Conservation (phyloP, 2,797 vertebrate species). For the Clarias fuscus region DNA sequence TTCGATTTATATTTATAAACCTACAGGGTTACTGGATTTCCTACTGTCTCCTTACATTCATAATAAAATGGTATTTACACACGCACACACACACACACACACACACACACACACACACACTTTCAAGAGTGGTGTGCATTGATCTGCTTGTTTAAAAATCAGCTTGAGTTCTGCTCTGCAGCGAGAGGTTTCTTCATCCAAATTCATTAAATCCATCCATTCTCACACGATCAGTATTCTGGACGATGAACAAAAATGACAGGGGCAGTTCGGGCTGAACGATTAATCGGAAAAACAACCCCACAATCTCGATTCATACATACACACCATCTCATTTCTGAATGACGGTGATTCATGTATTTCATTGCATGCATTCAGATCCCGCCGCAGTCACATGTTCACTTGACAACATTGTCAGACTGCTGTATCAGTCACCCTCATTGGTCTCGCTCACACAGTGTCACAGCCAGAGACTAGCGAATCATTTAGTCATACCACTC, state of each 20-base stretch:
- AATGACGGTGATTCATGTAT: too few relatives aligned
- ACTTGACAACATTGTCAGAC: too few relatives aligned
- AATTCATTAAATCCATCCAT: slow-evolving; percentile 59
- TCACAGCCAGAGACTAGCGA: too few relatives aligned
- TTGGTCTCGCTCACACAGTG: too few relatives aligned
- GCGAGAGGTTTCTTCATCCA: slow-evolving; percentile 38
- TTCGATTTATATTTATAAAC: neutral
- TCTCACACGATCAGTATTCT: slow-evolving; percentile 61
- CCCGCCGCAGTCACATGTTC: too few relatives aligned
- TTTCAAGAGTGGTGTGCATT: slow-evolving; percentile 43
- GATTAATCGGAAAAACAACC: too few relatives aligned
- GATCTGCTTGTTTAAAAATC: slow-evolving; percentile 58
- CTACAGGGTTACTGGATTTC: neutral
- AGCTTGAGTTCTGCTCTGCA: slow-evolving; percentile 18
- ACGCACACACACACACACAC: neutral
- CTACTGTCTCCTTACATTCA: neutral
- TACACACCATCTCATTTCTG: too few relatives aligned
- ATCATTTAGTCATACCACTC: too few relatives aligned
- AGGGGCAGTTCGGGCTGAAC: neutral
- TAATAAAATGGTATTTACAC: neutral
- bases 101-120: neutral
- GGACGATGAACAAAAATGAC: slow-evolving; percentile 38
- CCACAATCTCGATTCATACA: too few relatives aligned
- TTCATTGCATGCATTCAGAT: too few relatives aligned
- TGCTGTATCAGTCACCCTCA: too few relatives aligned